Evolutionary conservation across 2,113 vertebrate species (phyloP), one percentile per base, ranked within the genome.

Genomic region (Aegotheles bennettii): DNA sequence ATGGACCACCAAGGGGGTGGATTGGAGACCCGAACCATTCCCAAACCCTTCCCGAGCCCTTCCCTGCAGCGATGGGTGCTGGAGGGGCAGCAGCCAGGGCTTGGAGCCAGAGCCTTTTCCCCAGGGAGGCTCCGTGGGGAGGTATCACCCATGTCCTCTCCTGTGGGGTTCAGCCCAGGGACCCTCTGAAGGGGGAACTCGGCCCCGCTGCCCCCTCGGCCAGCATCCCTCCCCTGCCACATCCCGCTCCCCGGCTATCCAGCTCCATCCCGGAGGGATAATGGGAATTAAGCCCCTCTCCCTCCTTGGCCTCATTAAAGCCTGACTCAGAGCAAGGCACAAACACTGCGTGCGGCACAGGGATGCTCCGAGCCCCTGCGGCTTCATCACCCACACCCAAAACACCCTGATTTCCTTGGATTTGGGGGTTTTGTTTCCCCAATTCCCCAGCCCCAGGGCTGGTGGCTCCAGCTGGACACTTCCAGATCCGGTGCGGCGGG

Each of bases 111-210:
- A 40, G 31, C 38, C 20, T 31, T 9, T 26, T 56, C 68, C 74
- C 8, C n/a, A n/a, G 0, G 11, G 23, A 45, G 29, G 10, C 29
- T 59, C 75, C 19, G 21, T 3, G 43, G 7, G 31, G 25, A 56
- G 21, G 29, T 13, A n/a, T 10, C 2, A 0, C 3, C 5, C 1
- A 1, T 19, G 50, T 38, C 43, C 51, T 29, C n/a, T 45, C 57
- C 26, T 3, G 0, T 0, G 2, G 57, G 38, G 60, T 65, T 59
- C 23, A 28, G 13, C 3, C 1, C 33, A 9, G 29, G n/a, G 24
- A 70, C 31, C 43, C 36, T 33, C 35, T 4, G 0, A 48, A 21
- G 19, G 0, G 0, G 24, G 16, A 6, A 6, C 35, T 51, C 0
- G 3, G n/a, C 47, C 33, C 25, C 25, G 28, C 33, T 12, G 4